Conservation (phyloP, 1,140 invertebrate species). For the Proctacanthus coquilletti region DNA sequence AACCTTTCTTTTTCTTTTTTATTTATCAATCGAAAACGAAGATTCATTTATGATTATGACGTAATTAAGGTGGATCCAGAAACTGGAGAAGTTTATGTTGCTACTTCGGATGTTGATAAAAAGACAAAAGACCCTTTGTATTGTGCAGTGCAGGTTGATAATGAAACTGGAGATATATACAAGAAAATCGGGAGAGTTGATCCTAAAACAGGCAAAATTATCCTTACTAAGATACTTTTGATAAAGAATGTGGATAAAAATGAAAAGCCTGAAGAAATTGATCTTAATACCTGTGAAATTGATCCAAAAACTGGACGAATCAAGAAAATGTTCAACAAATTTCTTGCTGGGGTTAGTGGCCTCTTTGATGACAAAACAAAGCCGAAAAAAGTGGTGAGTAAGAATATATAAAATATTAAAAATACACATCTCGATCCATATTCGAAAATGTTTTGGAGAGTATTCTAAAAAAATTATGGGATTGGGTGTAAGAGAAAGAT, state of each 20-base stretch:
- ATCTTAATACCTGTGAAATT: conserved; percentile 47
- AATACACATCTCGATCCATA: no score
- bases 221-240: conserved; percentile 44
- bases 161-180: conserved; percentile 44
- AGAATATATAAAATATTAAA: no score
- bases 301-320: conserved; percentile 49
- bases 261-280: conserved; percentile 46
- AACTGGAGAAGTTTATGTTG: conserved; percentile 36
- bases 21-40: no score
- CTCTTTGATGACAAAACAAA: no score
- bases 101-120: conserved; percentile 35
- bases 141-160: conserved; percentile 47
- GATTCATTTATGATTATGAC: conserved; percentile 52
- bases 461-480: no score
- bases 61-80: conserved; percentile 41
- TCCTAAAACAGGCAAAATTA: conserved; percentile 43
- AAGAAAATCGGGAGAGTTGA: conserved; percentile 45
- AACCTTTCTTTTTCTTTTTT: no score
- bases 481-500: no score
- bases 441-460: no score
- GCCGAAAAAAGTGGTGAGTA: no score
- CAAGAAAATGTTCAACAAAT: conserved; percentile 44
- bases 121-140: conserved; percentile 41
- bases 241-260: conserved; percentile 46
- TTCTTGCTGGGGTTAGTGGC: no score